These are phyloP conservation scores for Myathropa florea DNA, from an alignment of 2,888 invertebrate genomes.

Conservation along the genomic window DNA sequence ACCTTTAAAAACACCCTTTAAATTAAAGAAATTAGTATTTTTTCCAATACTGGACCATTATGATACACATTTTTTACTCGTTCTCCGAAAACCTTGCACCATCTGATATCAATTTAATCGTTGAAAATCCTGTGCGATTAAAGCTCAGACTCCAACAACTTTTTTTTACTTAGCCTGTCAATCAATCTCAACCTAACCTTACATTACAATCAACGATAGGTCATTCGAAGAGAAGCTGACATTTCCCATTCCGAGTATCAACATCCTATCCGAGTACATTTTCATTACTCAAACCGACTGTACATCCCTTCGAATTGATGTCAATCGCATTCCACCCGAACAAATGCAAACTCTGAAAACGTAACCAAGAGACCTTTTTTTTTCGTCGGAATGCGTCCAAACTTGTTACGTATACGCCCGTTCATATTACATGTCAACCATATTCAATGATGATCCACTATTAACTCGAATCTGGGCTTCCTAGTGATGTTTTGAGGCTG, in stretches of 20 bases:
- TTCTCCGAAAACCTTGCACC: too few relatives aligned
- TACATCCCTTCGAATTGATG: not conserved
- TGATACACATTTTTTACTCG: too few relatives aligned
- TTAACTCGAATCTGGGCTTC: not conserved
- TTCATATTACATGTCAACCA: not conserved
- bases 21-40: too few relatives aligned
- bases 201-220: not conserved
- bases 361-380: not conserved
- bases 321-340: not conserved
- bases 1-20: too few relatives aligned
- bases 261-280: not conserved
- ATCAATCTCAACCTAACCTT: too few relatives aligned
- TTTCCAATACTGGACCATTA: too few relatives aligned
- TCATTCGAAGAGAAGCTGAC: not conserved
- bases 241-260: not conserved
- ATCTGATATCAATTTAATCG: too few relatives aligned
- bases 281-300: not conserved
- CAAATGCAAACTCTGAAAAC: not conserved
- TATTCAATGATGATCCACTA: not conserved
- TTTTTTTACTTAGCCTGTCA: too few relatives aligned
- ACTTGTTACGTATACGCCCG: conserved; percentile 18
- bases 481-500: not conserved
- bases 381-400: not conserved
- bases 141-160: too few relatives aligned
- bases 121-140: too few relatives aligned